Evolutionary conservation across 1,140 invertebrate species (phyloP).

Genomic region (Ceratosolen solmsi): DNA sequence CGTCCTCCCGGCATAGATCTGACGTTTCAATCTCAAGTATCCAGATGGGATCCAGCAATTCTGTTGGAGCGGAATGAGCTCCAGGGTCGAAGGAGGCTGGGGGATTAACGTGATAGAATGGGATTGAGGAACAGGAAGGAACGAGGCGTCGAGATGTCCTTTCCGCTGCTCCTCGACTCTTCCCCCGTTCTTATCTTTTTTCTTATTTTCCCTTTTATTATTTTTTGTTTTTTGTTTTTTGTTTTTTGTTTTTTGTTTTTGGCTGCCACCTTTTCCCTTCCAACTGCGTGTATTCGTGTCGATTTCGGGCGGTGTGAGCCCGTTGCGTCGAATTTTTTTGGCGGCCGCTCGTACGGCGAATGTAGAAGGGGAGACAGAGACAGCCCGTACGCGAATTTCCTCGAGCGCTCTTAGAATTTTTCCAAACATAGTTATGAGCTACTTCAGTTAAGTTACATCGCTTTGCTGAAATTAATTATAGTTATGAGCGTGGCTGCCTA

Average conservation of each 20-base stretch:
- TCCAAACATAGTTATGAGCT: too few species aligned
- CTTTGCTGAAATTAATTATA: not conserved
- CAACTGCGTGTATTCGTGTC: too few species aligned
- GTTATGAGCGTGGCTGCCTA: too few species aligned
- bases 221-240: not conserved
- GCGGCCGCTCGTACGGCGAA: too few species aligned
- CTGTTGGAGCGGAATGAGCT: slow-evolving; percentile 20
- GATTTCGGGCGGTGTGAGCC: too few species aligned
- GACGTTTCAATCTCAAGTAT: slow-evolving; percentile 73
- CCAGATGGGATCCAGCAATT: slow-evolving; percentile 68
- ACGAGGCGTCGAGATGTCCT: slow-evolving; percentile 36
- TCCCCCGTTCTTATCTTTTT: not conserved
- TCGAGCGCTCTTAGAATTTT: too few species aligned
- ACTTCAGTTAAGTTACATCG: not conserved
- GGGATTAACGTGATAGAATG: slow-evolving; percentile 38
- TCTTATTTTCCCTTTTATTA: not conserved
- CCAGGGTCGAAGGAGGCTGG: not conserved
- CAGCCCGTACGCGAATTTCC: too few species aligned
- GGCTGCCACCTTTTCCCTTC: too few species aligned
- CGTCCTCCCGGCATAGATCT: slow-evolving; percentile 63
- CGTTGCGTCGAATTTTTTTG: too few species aligned
- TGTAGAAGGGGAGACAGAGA: too few species aligned
- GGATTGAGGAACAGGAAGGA: not conserved
- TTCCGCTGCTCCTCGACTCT: slow-evolving; percentile 3
- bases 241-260: too few species aligned